Conservation (phyloP, 2,888 invertebrate genomes). For the Standfussiana lucernea region DNA sequence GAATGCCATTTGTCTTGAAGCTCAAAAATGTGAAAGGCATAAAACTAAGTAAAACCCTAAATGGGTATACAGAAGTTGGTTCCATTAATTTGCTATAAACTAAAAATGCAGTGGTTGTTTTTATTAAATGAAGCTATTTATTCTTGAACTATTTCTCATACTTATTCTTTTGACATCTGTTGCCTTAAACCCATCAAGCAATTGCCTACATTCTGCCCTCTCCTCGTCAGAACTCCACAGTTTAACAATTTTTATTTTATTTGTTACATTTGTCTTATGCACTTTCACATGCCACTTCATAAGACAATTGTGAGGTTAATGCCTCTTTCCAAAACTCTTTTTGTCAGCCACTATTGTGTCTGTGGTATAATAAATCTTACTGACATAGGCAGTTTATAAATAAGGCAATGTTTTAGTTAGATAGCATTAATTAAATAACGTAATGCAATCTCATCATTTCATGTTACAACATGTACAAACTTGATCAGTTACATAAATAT, state of each 20-base stretch:
- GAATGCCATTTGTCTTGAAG: background rate
- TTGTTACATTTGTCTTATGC: background rate
- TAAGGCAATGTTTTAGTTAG: background rate
- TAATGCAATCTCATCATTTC: slow-evolving; percentile 2
- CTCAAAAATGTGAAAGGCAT: background rate
- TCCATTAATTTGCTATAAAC: background rate
- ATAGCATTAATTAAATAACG: background rate
- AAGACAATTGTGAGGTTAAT: background rate
- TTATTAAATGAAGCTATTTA: background rate
- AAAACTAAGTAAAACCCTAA: background rate
- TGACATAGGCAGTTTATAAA: background rate
- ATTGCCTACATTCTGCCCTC: background rate
- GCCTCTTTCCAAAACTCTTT: background rate
- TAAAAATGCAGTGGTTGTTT: background rate
- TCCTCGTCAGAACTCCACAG: background rate
- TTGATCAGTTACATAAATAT: background rate
- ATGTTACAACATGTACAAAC: slow-evolving; percentile 28
- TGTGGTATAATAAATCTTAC: background rate
- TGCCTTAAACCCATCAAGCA: background rate
- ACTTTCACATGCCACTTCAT: background rate
- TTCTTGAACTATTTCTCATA: background rate
- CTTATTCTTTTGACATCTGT: background rate
- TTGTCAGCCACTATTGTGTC: too few species aligned
- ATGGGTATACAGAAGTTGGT: background rate
- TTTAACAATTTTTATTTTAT: background rate